Conservation (phyloP, 2,797 vertebrate species). For the Glossophaga mutica region DNA sequence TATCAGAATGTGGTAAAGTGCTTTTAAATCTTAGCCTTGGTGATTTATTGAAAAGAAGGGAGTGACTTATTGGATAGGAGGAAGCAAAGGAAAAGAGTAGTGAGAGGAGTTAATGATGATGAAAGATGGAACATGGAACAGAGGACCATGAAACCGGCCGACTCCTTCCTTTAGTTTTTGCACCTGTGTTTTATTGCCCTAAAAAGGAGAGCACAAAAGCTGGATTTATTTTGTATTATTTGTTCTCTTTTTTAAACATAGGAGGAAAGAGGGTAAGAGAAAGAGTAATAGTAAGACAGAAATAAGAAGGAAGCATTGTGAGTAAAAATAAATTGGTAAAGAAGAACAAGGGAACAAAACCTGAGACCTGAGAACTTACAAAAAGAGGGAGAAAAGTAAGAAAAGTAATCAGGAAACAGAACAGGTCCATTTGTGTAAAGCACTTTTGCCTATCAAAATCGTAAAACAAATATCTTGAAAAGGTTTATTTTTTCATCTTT, state of each 20-base stretch:
- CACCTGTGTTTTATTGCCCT: conserved; percentile 16
- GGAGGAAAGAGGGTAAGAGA: background rate
- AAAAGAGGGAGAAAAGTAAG: background rate
- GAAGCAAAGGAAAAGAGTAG: conserved; percentile 24
- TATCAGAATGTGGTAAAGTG: conserved; percentile 41
- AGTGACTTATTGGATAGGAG: conserved; percentile 44
- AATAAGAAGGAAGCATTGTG: background rate
- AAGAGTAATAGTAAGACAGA: background rate
- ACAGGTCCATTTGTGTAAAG: background rate
- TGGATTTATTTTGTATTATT: background rate
- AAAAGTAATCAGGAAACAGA: background rate
- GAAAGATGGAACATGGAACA: conserved; percentile 20
- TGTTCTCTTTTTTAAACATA: background rate
- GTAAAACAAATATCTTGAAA: background rate
- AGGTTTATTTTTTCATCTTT: background rate
- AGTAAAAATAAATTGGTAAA: background rate
- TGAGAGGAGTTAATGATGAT: background rate
- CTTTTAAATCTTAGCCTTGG: conserved; percentile 48
- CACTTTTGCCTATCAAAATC: background rate
- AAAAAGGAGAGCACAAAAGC: background rate
- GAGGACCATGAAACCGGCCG: background rate
- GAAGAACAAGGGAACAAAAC: background rate
- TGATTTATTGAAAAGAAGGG: conserved; percentile 66
- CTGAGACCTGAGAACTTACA: background rate
- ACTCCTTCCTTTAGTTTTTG: background rate